Base-by-base conservation (phyloP, 1,140 invertebrate species). In the Aphelinus atriplicis region DNA sequence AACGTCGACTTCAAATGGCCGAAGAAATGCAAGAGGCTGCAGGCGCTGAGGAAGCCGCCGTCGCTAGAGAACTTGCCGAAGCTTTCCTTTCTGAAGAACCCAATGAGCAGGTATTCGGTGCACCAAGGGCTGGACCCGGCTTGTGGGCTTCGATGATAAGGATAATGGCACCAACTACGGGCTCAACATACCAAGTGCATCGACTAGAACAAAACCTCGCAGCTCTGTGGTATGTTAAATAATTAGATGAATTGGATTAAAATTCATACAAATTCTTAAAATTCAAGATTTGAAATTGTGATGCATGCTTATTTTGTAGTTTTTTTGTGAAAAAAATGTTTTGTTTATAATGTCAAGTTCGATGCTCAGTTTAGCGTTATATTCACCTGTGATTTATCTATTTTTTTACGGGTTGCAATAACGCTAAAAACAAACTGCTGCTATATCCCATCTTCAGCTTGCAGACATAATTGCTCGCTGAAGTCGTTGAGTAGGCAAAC, bases 21-120 rank as follows among this genome's bases (percentile, higher is more conserved):
- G 92, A 95, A 89, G 97, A 99, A 89, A 98, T 99, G 95, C 92
- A 97, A 71, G 96, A 98, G 85, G 96, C 97, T 7, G 98, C 98
- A 1, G 96, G 94, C 1, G 94, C 95, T 47, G 97, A 98, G 77
- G 97, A 99, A 82, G 93, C 96, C 66, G 96, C 98, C 80, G 89
- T 99, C 43, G 98, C 98, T 0, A 93, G 94, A 71, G 97, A 99
- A 90, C 96, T 99, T 92, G 98, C 98, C 0, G 96, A 97, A 80
- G 96, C 97, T 3, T 98, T 99, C 80, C 89, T 99, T 0, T 96
- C 94, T 72, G 97, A 99, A 87, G 95, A 98, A 78, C 89, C 98
- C 0, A 97, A 98, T 47, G 97, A 98, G 87, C 92, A 92, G 80
- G 90, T 95, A 7, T 99, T 99, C 87, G 97, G 97, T 0, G 95